Conservation (phyloP, 2,113 vertebrate species). For the Podiceps cristatus region DNA sequence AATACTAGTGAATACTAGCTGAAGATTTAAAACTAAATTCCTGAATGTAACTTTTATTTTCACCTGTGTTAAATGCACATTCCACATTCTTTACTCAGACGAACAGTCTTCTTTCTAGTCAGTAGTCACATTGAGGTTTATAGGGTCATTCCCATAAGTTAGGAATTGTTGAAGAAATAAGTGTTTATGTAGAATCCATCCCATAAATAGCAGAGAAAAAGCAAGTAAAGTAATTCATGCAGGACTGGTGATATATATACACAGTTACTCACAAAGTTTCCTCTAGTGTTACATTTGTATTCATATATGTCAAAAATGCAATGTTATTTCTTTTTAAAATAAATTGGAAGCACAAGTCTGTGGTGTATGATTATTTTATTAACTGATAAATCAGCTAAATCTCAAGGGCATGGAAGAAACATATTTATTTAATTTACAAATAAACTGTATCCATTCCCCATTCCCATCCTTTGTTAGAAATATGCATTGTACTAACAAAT, state of each 20-base stretch:
- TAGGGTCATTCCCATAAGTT: not conserved
- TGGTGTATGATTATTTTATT: slow-evolving; percentile 72
- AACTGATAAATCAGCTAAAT: slow-evolving; percentile 67
- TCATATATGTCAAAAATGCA: slow-evolving; percentile 66
- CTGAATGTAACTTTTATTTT: not conserved
- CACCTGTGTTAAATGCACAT: not conserved
- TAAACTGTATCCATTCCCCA: slow-evolving; percentile 41
- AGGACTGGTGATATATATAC: not conserved
- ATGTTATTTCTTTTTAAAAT: slow-evolving; percentile 71
- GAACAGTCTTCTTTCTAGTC: not conserved
- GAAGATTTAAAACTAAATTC: not conserved
- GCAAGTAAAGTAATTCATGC: slow-evolving; percentile 26
- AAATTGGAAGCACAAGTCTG: slow-evolving; percentile 66
- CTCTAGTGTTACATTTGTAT: slow-evolving; percentile 68
- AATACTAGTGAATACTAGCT: not conserved
- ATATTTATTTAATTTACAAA: slow-evolving; percentile 68
- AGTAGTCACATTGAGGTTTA: not conserved
- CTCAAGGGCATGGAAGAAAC: slow-evolving; percentile 50
- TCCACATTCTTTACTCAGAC: not conserved
- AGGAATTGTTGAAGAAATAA: slow-evolving; percentile 37
- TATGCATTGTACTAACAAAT: not conserved
- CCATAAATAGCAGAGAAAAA: slow-evolving; percentile 32
- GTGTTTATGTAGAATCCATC: slow-evolving; percentile 32
- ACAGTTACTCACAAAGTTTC: slow-evolving; percentile 54
- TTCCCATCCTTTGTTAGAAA: slow-evolving; percentile 41